A percentile compares a stretch with the other conserved stretches of the same genome.
phyloP scores from a whole-genome alignment of 2,888 invertebrate genomes.

The Eupithecia exiguata region DNA sequence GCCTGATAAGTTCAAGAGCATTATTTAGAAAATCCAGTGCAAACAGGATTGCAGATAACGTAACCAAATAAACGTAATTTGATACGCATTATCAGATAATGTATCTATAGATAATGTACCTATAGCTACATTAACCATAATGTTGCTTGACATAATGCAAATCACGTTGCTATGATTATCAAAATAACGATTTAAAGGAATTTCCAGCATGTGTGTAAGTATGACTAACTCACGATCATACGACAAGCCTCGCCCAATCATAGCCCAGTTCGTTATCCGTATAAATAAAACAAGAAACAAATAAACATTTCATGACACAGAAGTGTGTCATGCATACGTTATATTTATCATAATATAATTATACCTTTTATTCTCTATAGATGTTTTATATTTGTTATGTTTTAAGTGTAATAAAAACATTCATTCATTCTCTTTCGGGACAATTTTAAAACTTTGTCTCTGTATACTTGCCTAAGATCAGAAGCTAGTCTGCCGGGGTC shows the following conservation, averaged over 20 bases:
- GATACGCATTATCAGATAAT: background rate
- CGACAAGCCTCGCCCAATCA: conserved; percentile 40
- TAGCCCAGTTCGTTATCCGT: conserved; percentile 31
- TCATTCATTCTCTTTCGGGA: background rate
- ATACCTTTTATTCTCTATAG: background rate
- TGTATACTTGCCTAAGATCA: background rate
- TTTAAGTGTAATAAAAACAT: no score
- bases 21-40: background rate
- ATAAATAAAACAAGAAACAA: conserved; percentile 12
- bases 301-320: conserved; percentile 8
- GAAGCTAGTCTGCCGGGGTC: background rate
- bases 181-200: conserved; percentile 9
- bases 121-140: background rate
- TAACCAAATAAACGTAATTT: background rate
- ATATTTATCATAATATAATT: background rate
- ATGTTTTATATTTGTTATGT: no score
- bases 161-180: conserved; percentile 5
- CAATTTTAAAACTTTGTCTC: background rate
- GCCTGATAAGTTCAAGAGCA: background rate
- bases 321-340: background rate
- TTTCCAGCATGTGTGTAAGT: conserved; percentile 33
- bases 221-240: conserved; percentile 38
- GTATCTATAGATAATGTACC: no score
- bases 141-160: background rate
- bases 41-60: background rate